Evolutionary conservation across 2,797 vertebrate genomes (phyloP).

Genomic region (Characodon lateralis): DNA sequence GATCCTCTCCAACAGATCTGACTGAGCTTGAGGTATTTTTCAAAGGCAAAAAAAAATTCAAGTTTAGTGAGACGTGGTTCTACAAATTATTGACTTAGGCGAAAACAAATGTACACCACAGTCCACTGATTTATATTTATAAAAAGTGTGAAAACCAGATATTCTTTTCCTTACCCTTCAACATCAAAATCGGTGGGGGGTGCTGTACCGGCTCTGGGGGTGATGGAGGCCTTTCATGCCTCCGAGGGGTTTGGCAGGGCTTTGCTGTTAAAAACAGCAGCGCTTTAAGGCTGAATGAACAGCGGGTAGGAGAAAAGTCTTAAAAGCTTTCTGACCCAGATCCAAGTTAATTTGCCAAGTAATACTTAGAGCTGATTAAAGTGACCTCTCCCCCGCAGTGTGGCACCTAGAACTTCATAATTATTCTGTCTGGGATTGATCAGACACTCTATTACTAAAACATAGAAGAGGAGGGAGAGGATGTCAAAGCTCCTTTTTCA

Average conservation of each 20-base stretch:
- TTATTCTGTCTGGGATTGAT: conserved; percentile 46
- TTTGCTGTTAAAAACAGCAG: conserved; percentile 2
- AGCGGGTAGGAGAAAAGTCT: conserved; percentile 4
- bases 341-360: conserved; percentile 52
- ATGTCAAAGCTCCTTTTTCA: conserved; percentile 16
- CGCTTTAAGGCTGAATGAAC: conserved; percentile 28
- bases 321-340: conserved; percentile 38
- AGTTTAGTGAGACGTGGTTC: background rate
- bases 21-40: too few relatives aligned
- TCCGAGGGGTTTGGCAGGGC: background rate
- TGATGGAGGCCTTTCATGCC: conserved; percentile 1
- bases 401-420: conserved; percentile 44
- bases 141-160: background rate
- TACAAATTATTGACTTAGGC: background rate
- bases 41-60: too few relatives aligned
- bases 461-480: conserved; percentile 7
- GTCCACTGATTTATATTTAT: too few relatives aligned
- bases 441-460: conserved; percentile 30
- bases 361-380: conserved; percentile 57
- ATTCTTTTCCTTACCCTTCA: background rate
- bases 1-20: too few relatives aligned
- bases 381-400: conserved; percentile 38
- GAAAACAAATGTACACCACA: too few relatives aligned
- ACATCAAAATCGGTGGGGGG: background rate
- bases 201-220: background rate